Conservation (phyloP, 2,113 vertebrate genomes). For the Recurvirostra avosetta region DNA sequence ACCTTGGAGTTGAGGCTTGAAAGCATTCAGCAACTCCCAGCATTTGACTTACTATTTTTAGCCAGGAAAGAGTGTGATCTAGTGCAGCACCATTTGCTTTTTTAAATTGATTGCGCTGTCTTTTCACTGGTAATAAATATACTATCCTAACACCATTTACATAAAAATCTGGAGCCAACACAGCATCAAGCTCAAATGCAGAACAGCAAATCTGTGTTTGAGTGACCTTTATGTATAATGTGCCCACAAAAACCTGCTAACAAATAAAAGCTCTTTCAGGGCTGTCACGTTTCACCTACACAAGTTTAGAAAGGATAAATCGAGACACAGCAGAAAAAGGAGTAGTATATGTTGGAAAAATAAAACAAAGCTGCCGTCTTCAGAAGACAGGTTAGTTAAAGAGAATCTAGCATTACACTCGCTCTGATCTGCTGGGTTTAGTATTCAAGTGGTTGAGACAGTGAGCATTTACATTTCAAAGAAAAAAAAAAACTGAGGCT, state of each 20-base stretch:
- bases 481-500: not conserved
- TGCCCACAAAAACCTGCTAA: conserved; percentile 8
- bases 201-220: conserved; percentile 48
- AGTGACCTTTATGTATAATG: conserved; percentile 13
- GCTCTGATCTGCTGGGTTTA: not conserved
- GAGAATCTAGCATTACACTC: not conserved
- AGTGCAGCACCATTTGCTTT: conserved; percentile 31
- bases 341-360: not conserved
- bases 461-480: conserved; percentile 45
- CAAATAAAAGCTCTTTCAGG: conserved; percentile 42
- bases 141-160: conserved; percentile 48
- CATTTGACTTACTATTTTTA: conserved; percentile 50
- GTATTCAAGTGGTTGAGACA: not conserved
- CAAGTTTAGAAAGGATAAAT: conserved; percentile 43
- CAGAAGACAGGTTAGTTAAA: not conserved
- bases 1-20: not conserved
- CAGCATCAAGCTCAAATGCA: conserved; percentile 42
- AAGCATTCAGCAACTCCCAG: not conserved
- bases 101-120: not conserved
- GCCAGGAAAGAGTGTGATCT: not conserved
- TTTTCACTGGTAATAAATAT: conserved; percentile 59
- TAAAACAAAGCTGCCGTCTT: not conserved
- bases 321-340: not conserved
- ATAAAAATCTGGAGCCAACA: conserved; percentile 44
- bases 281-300: conserved; percentile 16